A percentile compares a stretch with the other conserved stretches of the same genome.
Conservation (phyloP, 2,797 vertebrate species). For the Pogoniulus pusillus region DNA sequence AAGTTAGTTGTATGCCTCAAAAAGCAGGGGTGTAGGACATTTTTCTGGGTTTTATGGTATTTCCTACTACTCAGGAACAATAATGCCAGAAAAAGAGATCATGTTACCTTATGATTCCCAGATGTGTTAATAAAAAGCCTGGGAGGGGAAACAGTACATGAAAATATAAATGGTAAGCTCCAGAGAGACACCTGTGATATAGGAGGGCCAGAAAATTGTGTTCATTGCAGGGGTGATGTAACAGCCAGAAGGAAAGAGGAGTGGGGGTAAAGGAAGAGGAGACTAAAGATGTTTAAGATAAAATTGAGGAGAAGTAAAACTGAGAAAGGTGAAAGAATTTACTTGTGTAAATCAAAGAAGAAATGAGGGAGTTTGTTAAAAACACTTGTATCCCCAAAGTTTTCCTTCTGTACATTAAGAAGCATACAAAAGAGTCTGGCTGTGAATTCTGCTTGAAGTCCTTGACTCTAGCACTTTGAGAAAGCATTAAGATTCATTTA, state of each 20-base stretch:
- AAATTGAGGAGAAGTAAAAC: background rate
- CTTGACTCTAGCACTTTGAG: background rate
- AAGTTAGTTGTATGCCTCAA: background rate
- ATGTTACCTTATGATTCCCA: background rate
- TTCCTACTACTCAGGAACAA: background rate
- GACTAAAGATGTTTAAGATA: background rate
- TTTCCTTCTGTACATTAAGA: background rate
- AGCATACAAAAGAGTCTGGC: background rate
- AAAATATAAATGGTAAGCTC: background rate
- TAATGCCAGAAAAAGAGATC: background rate
- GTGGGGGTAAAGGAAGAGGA: background rate
- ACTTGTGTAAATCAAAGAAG: background rate
- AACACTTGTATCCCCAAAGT: background rate
- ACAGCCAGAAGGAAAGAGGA: background rate
- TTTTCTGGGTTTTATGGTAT: background rate
- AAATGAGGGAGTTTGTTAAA: background rate
- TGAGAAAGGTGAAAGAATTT: background rate
- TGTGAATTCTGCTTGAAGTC: conserved; percentile 17
- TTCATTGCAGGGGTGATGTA: background rate
- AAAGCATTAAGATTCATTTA: conserved; percentile 10
- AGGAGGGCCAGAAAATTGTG: background rate
- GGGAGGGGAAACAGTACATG: background rate
- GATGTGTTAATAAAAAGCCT: conserved; percentile 9
- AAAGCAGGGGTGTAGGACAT: background rate
- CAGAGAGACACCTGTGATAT: background rate